A percentile compares a stretch with the other conserved stretches of the same genome.
Evolutionary conservation across 1,140 invertebrate species (phyloP).

Genomic region (Atta texana): DNA sequence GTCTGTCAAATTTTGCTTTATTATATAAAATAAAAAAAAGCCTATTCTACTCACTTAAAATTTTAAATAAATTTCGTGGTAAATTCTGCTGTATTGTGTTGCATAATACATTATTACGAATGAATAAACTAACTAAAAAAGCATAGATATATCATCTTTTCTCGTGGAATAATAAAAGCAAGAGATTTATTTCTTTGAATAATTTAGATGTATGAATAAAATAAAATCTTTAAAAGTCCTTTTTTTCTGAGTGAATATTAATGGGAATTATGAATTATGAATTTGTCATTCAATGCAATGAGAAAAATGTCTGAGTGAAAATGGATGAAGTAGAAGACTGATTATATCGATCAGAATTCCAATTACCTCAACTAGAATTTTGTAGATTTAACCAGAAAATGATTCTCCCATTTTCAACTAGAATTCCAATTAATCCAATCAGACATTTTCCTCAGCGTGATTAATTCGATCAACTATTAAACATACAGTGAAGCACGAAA

Average conservation of each 20-base stretch:
- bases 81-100: background rate
- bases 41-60: background rate
- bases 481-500: background rate
- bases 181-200: background rate
- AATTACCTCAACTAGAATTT: too few species aligned
- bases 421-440: too few species aligned
- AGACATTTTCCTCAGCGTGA: background rate
- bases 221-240: conserved; percentile 2
- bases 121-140: conserved; percentile 2
- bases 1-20: background rate
- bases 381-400: too few species aligned
- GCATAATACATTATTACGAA: background rate
- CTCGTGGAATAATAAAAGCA: background rate
- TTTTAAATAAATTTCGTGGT: background rate
- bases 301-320: too few species aligned
- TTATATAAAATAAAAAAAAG: background rate
- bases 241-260: background rate
- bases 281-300: background rate
- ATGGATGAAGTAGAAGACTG: too few species aligned
- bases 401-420: too few species aligned
- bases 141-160: background rate
- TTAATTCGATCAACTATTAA: background rate
- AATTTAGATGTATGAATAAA: conserved; percentile 1
- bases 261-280: background rate
- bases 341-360: too few species aligned